These are phyloP conservation scores for Rhagoletis zephyria DNA, from an alignment of 1,140 invertebrate genomes.

Conservation along the genomic window DNA sequence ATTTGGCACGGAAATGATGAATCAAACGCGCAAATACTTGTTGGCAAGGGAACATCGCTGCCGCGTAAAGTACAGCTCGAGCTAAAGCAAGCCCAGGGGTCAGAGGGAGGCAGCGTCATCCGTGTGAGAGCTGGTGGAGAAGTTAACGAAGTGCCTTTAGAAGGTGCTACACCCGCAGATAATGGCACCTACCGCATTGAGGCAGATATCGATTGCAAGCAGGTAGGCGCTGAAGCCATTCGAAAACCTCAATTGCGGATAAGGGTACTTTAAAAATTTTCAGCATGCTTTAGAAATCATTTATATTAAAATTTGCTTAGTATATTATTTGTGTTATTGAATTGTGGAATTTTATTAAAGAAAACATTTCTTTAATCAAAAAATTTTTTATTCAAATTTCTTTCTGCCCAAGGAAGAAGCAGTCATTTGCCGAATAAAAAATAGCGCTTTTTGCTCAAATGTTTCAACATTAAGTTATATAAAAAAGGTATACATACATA, in stretches of 20 bases:
- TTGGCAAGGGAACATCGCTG: conserved; percentile 66
- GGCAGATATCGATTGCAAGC: conserved; percentile 61
- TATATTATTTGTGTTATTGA: not conserved
- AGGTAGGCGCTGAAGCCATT: conserved; percentile 7
- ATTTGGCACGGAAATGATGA: conserved; percentile 71
- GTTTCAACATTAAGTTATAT: too few species aligned
- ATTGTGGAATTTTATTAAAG: too few species aligned
- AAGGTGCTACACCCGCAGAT: conserved; percentile 62
- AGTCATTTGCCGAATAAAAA: too few species aligned
- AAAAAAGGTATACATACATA: too few species aligned
- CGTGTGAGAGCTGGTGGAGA: conserved; percentile 64
- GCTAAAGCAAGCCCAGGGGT: conserved; percentile 62
- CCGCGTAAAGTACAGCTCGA: conserved; percentile 65
- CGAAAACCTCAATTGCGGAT: conserved; percentile 2
- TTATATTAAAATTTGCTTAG: not conserved
- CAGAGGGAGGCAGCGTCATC: conserved; percentile 58
- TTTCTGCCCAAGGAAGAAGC: too few species aligned
- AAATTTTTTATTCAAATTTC: too few species aligned
- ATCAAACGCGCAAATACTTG: conserved; percentile 65
- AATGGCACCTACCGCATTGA: conserved; percentile 66
- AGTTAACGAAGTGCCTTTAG: conserved; percentile 63
- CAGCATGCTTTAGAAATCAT: not conserved
- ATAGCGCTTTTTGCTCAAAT: too few species aligned
- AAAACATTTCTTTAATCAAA: too few species aligned
- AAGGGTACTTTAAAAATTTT: conserved; percentile 14